Conservation (phyloP, 2,113 vertebrate genomes). For the Phaethornis superciliosus region DNA sequence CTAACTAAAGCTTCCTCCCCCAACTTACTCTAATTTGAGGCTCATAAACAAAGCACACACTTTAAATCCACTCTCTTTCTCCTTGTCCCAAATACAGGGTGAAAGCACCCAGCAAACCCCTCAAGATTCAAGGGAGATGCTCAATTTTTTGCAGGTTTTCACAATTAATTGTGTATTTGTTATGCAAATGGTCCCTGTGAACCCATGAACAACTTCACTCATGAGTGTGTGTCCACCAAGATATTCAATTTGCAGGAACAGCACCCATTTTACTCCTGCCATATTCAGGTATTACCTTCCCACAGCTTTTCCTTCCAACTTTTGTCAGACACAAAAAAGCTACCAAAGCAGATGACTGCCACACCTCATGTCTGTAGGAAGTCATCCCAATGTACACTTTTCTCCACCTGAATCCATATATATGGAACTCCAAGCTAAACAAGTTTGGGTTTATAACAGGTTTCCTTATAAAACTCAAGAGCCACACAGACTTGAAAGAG, state of each 20-base stretch:
- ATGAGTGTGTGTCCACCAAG: accelerated
- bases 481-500: background rate
- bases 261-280: accelerated
- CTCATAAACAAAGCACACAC: background rate
- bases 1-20: background rate
- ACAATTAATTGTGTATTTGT: background rate
- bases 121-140: background rate
- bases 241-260: background rate
- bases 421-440: background rate
- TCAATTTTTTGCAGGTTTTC: background rate
- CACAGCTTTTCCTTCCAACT: background rate
- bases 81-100: background rate
- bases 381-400: accelerated
- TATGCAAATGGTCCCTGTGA: accelerated
- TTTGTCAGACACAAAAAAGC: background rate
- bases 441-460: background rate
- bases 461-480: background rate
- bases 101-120: background rate
- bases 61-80: background rate
- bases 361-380: background rate
- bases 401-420: background rate
- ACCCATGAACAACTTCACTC: background rate
- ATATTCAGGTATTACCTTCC: background rate
- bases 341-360: background rate
- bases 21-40: background rate